Conservation (phyloP, 2,888 invertebrate genomes). For the Folsomia manolachei region DNA sequence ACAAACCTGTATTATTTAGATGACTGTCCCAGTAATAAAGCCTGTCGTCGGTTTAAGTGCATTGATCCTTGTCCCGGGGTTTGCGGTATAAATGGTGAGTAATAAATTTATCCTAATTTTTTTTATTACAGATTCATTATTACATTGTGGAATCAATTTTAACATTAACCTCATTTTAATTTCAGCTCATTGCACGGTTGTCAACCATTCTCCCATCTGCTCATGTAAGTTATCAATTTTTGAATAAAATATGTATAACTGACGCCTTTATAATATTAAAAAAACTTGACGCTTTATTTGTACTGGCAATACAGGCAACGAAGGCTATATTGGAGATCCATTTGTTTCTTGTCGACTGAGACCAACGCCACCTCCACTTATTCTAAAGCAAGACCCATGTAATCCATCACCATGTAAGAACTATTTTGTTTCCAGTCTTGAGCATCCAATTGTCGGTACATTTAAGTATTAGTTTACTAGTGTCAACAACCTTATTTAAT, state of each 20-base stretch:
- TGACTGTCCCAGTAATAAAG: conserved; percentile 47
- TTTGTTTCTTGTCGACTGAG: conserved; percentile 55
- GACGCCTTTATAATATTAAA: no score
- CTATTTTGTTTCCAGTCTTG: conserved; percentile 55
- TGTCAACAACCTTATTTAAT: conserved; percentile 63
- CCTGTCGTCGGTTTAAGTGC: conserved; percentile 52
- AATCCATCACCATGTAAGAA: conserved; percentile 64
- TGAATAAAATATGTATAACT: no score
- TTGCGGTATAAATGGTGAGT: conserved; percentile 51
- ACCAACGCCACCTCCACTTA: conserved; percentile 43
- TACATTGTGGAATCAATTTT: no score
- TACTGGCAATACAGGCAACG: conserved; percentile 1
- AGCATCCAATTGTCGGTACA: conserved; percentile 70
- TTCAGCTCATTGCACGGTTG: conserved; percentile 67
- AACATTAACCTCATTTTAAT: conserved; percentile 73
- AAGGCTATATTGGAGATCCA: conserved; percentile 53
- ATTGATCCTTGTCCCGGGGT: conserved; percentile 52
- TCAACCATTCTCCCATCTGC: conserved; percentile 61
- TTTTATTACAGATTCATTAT: no score
- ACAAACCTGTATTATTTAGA: no score
- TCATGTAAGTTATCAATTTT: conserved; percentile 17
- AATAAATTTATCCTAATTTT: no score
- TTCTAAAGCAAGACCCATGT: conserved; percentile 48
- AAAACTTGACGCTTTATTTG: no score
- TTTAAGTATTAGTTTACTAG: conserved; percentile 57